A percentile compares a stretch with the other conserved stretches of the same genome.
These are phyloP conservation scores for Heteractis magnifica DNA, from an alignment of 92 coral and sea anemone genomes.

Conservation along the genomic window DNA sequence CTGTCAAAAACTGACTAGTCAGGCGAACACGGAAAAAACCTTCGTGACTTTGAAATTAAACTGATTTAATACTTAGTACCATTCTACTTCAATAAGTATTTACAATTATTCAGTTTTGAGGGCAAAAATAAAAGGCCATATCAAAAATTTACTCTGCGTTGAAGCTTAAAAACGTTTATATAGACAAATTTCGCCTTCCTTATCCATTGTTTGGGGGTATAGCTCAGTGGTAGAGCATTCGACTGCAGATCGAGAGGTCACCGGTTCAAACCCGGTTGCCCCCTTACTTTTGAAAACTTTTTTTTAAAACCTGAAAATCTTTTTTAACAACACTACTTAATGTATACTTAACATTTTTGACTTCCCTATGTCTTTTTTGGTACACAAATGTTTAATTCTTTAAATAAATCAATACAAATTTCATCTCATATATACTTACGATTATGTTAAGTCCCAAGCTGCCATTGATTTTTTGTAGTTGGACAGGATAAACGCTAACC, in stretches of 20 bases:
- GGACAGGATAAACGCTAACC: conserved; percentile 92
- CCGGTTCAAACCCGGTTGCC: conserved; percentile 95
- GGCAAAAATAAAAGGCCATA: not conserved
- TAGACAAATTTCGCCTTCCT: not conserved
- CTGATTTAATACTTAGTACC: too few species aligned
- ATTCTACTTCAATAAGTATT: too few species aligned
- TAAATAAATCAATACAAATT: not conserved
- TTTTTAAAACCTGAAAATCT: not conserved
- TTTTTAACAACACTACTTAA: not conserved
- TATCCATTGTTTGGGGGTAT: conserved; percentile 47
- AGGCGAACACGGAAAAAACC: too few species aligned
- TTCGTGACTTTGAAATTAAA: too few species aligned
- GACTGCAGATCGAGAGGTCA: conserved; percentile 98
- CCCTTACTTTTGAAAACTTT: conserved; percentile 30
- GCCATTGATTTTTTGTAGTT: conserved; percentile 86
- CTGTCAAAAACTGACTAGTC: too few species aligned
- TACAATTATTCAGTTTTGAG: too few species aligned
- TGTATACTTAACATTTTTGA: not conserved
- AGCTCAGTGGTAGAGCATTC: conserved; percentile 99
- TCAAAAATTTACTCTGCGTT: not conserved
- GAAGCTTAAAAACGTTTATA: not conserved
- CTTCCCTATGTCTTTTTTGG: not conserved
- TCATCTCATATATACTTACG: conserved; percentile 54
- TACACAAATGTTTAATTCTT: not conserved
- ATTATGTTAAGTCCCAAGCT: conserved; percentile 92